Conservation (phyloP, 1,140 invertebrate genomes). For the Anastrepha obliqua region DNA sequence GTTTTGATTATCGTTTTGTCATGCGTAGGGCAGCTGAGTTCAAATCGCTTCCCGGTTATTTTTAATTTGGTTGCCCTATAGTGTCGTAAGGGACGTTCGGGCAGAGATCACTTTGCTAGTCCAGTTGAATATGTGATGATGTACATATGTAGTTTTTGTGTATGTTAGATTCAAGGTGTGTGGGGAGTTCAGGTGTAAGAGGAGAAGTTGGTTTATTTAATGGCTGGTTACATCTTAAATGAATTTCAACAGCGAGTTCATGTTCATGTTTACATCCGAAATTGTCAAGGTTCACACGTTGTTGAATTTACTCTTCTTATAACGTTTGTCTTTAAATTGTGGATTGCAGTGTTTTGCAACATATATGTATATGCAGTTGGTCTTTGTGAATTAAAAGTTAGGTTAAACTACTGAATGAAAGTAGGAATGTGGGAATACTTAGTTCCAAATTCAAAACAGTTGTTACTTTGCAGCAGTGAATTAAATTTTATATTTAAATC, state of each 20-base stretch:
- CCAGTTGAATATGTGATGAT: neutral
- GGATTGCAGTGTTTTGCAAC: too few species aligned
- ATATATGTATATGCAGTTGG: too few species aligned
- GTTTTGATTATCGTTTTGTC: neutral
- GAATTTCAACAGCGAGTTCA: neutral
- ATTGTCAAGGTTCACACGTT: neutral
- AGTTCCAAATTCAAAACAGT: too few species aligned
- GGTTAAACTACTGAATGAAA: too few species aligned
- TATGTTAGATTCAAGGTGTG: neutral
- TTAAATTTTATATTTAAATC: too few species aligned
- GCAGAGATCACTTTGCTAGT: neutral
- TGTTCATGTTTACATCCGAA: neutral
- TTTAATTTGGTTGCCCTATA: slow-evolving; percentile 18
- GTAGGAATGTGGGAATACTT: too few species aligned
- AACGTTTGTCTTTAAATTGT: too few species aligned
- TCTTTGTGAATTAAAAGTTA: too few species aligned
- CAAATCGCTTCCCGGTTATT: slow-evolving; percentile 36
- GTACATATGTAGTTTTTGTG: neutral
- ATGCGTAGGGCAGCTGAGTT: neutral
- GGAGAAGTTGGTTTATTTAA: neutral
- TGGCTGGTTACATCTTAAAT: neutral
- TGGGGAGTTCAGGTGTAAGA: neutral
- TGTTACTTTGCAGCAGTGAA: too few species aligned
- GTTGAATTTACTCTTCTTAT: too few species aligned
- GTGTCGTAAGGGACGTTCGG: neutral